Evolutionary conservation across 2,888 invertebrate species (phyloP).

Genomic region (Lomographa bimaculata): DNA sequence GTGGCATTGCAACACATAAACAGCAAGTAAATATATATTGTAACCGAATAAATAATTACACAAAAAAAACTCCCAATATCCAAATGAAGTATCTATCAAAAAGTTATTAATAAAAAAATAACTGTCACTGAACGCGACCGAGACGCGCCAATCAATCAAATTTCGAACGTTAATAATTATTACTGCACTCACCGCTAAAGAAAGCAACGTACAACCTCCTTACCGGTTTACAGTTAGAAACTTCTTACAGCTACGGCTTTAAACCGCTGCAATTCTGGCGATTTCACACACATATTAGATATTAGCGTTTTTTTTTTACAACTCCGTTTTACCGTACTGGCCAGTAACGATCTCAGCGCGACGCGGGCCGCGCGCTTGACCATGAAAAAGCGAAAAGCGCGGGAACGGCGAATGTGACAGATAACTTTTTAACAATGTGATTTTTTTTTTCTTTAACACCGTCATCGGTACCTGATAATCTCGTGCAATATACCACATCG

Average conservation of each 20-base stretch:
- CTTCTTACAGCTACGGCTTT: slow-evolving; percentile 32
- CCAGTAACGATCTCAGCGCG: slow-evolving; percentile 32
- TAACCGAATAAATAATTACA: too few relatives aligned
- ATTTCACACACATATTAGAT: slow-evolving; percentile 74
- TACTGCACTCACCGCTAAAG: slow-evolving; percentile 32
- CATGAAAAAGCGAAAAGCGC: slow-evolving; percentile 31
- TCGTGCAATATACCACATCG: slow-evolving; percentile 70
- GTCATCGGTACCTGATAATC: slow-evolving; percentile 58
- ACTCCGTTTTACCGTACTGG: slow-evolving; percentile 44
- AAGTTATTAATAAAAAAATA: slow-evolving; percentile 27
- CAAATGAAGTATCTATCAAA: too few relatives aligned
- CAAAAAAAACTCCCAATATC: too few relatives aligned
- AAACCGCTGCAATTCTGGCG: slow-evolving; percentile 49
- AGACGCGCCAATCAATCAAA: slow-evolving; percentile 34
- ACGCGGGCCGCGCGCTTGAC: slow-evolving; percentile 33
- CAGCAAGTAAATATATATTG: too few relatives aligned
- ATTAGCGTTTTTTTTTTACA: slow-evolving; percentile 44
- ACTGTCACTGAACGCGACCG: slow-evolving; percentile 27
- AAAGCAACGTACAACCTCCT: slow-evolving; percentile 37
- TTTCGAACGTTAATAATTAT: slow-evolving; percentile 33
- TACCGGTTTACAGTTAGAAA: slow-evolving; percentile 66
- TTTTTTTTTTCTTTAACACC: slow-evolving; percentile 36
- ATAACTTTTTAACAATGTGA: slow-evolving; percentile 39
- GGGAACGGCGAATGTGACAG: slow-evolving; percentile 33
- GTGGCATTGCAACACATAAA: too few relatives aligned